phyloP scores from a whole-genome alignment of 2,113 vertebrate species.

The Alexandromys fortis region DNA sequence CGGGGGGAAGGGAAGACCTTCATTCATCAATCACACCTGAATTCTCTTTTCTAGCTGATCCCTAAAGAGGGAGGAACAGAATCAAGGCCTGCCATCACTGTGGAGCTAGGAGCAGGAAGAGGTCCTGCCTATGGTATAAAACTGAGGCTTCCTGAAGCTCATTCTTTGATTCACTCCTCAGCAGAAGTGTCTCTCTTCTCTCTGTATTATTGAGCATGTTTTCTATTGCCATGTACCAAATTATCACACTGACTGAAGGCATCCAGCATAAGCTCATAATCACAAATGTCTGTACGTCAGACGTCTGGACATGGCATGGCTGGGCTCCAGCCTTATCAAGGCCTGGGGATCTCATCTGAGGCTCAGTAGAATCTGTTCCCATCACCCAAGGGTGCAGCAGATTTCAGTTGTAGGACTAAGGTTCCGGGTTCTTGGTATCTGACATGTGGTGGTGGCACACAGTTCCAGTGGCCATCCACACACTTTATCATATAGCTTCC shows the following conservation, averaged over 20 bases:
- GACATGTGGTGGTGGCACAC: not conserved
- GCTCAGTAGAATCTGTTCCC: not conserved
- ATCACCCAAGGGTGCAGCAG: not conserved
- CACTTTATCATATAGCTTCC: not conserved
- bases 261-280: not conserved
- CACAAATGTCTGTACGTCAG: not conserved
- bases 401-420: not conserved
- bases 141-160: not conserved
- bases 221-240: not conserved
- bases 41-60: not conserved
- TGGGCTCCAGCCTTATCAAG: not conserved
- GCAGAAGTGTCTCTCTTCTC: not conserved
- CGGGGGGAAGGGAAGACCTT: slow-evolving; percentile 29
- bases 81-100: not conserved
- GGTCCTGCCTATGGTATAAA: not conserved
- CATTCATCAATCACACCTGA: not conserved
- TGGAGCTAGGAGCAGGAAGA: not conserved
- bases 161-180: not conserved
- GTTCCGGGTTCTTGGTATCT: not conserved
- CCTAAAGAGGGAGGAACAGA: not conserved
- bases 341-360: not conserved
- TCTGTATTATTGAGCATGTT: not conserved
- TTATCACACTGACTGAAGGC: not conserved
- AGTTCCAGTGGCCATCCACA: not conserved
- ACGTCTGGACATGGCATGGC: not conserved